Evolutionary conservation across 1,140 invertebrate genomes (phyloP).

Genomic region (Drosophila neocordata): DNA sequence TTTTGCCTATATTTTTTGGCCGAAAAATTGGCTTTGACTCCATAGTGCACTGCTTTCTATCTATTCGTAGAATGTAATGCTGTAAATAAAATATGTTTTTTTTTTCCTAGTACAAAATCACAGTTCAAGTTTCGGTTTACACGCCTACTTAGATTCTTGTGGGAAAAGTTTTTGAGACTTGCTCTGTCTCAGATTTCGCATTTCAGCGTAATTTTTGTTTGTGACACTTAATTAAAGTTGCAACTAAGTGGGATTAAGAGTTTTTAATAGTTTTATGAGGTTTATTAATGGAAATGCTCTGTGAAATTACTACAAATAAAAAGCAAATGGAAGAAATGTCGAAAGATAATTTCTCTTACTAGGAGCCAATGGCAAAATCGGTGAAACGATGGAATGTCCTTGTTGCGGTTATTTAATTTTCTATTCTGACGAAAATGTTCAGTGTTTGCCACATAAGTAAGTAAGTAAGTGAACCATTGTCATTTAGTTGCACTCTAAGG

Average conservation of each 20-base stretch:
- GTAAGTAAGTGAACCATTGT: constrained; percentile 8
- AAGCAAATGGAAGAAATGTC: background rate
- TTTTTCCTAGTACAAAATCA: background rate
- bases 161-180: constrained; percentile 1
- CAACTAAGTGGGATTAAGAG: constrained; percentile 9
- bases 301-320: constrained; percentile 10
- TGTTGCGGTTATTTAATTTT: constrained; percentile 41
- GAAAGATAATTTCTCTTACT: background rate
- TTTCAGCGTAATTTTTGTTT: background rate
- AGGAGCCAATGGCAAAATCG: background rate
- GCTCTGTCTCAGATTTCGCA: background rate
- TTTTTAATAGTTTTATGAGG: constrained; percentile 21
- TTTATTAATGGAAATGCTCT: constrained; percentile 9
- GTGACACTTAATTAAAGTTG: constrained; percentile 15
- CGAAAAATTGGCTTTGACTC: too few species aligned
- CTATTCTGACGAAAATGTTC: constrained; percentile 29
- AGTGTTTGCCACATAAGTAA: constrained; percentile 42
- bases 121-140: background rate
- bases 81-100: constrained; percentile 4
- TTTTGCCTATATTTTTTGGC: too few species aligned
- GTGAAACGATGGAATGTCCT: background rate
- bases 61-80: too few species aligned
- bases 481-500: constrained; percentile 45
- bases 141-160: constrained; percentile 9
- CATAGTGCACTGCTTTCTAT: too few species aligned